Evolutionary conservation across 2,888 invertebrate genomes (phyloP).

Genomic region (Scaptomyza tumidula): DNA sequence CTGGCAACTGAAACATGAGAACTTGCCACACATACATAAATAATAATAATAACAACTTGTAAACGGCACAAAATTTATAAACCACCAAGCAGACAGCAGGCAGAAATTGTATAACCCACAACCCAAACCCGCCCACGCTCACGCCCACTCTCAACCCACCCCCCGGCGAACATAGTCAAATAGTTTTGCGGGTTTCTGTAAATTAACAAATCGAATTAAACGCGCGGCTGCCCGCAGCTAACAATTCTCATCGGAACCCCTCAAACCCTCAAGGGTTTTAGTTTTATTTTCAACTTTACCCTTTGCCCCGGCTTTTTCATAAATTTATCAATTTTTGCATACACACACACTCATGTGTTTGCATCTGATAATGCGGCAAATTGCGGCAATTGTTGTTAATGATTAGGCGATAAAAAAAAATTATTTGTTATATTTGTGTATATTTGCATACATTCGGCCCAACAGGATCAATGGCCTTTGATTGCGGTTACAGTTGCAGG

Average conservation of each 20-base stretch:
- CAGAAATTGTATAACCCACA: conserved; percentile 1
- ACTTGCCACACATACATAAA: conserved; percentile 49
- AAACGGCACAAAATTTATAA: conserved; percentile 51
- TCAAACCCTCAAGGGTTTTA: conserved; percentile 35
- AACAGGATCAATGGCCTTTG: conserved; percentile 73
- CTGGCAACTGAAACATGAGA: conserved; percentile 71
- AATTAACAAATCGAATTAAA: conserved; percentile 82
- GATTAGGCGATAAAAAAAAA: conserved; percentile 67
- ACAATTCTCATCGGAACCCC: conserved; percentile 16
- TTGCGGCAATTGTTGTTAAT: conserved; percentile 79
- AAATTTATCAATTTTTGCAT: conserved; percentile 64
- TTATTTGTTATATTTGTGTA: not conserved
- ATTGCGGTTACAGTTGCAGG: conserved; percentile 64
- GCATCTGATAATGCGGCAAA: conserved; percentile 63
- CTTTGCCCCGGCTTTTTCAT: conserved; percentile 54
- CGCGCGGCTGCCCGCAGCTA: conserved; percentile 57
- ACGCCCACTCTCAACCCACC: not conserved
- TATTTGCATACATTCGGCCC: conserved; percentile 20
- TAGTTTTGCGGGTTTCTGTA: conserved; percentile 80
- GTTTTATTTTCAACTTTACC: conserved; percentile 65
- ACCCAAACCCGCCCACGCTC: conserved; percentile 21
- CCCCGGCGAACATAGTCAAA: conserved; percentile 48
- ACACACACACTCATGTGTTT: conserved; percentile 46
- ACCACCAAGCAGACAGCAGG: conserved; percentile 72
- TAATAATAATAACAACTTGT: conserved; percentile 76